Base-by-base conservation (phyloP, 1,140 invertebrate species). In the Theocolax elegans region DNA sequence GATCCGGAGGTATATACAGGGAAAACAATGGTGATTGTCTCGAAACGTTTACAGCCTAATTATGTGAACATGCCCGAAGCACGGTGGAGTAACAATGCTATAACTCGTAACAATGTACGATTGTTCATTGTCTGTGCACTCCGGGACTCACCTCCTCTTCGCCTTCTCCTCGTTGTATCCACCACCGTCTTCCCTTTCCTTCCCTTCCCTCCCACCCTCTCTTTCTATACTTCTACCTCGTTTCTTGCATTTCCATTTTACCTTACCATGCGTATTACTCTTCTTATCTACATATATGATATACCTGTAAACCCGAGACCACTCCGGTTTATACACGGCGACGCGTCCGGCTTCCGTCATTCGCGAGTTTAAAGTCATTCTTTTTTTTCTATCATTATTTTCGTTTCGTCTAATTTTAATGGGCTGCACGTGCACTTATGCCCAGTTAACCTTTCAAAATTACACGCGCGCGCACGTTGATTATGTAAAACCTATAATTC, bases 61-160 rank as follows among this genome's bases (percentile, higher is more conserved):
- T 85, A 86, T 86, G 84, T 86, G 84, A 86, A 85, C 83, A 85
- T 78, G 80, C 78, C 79, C 76, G 74, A 67, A 76, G 76, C 78
- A 78, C 75, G 78, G 80, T 83, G 82, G 76, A 81, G 81, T 84
- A 86, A 86, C 84, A 86, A 86, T 86, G 80, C 83, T 83, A 84
- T 85, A 85, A 85, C 83, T 84, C 82, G 80, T 84, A 86, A 86
- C 85, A 86, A 86, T 86, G 84, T 86, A 84, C 85, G 77, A 85
- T 86, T 86, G 85, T 86, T 85, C 84, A 86, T 86, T 86, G 85
- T 86, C 79, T 77, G 75, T 63, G 70, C 74, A 75, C 76, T 62
- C 25, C 31, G 64, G 17, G 64, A 66, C 66, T 68, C 62, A 48
- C 46, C 19, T 44, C 64, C 67, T 70, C 60, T 63, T 72, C 67